Base-by-base conservation (phyloP, 2,797 vertebrate species). In the Bryconaethiops microstoma region DNA sequence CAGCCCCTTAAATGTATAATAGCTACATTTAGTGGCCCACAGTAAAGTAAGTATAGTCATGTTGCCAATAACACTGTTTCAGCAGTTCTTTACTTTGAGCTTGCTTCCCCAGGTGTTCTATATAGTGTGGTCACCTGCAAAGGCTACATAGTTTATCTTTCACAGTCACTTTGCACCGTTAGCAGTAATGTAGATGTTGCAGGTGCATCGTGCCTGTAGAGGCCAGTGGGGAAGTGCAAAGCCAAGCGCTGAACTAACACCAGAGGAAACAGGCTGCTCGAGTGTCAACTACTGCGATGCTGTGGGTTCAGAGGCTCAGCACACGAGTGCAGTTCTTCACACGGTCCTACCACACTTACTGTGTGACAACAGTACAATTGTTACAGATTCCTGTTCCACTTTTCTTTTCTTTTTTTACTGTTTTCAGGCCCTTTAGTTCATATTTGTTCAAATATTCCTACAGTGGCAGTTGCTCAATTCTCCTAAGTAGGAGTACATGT, bases 91-190 rank as follows among this genome's bases (percentile, higher is more conserved):
- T 10, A 4, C 39, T 42, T 45, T 42, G n/a, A 68, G 40, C 17
- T 1, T 67, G 64, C 64, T 40, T 7, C 14, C 17, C 39, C 35
- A 40, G 64, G 35, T 42, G 64, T 68, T 68, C n/a, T 68, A 68
- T 68, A 45, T 45, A 68, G 19, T 21, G 65, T 68, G 65, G 8
- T 45, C 65, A 68, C 65, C 65, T 68, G 65, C 65, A 21, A 13
- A 19, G n/a, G 19, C 35, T 68, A 13, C 59, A 64, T 7, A 39
- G 9, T 17, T 17, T 19, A 7, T 40, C 17, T 40, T 64, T 7
- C 35, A 29, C 29, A 16, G 64, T 40, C 3, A 10, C 3, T 39
- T 19, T 68, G 65, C 65, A 45, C 40, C 10, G 39, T 10, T 68
- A n/a, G 65, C 65, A 68, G 17, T 68, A 68, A 68, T 45, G 40